These are phyloP conservation scores for Cosmia pyralina DNA, from an alignment of 2,888 invertebrate species.

Conservation along the genomic window DNA sequence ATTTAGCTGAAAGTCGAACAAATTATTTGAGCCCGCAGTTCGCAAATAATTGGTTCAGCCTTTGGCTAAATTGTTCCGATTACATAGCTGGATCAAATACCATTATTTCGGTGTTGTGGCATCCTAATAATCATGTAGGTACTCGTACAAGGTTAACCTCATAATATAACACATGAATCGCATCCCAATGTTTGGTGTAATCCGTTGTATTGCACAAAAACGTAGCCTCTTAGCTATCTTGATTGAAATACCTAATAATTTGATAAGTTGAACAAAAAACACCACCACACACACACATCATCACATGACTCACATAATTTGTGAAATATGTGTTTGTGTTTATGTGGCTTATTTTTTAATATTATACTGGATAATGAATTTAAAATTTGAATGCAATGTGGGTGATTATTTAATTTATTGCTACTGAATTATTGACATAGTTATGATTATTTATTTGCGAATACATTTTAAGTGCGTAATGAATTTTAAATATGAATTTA, in stretches of 20 bases:
- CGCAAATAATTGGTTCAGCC: background rate
- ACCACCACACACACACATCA: too few species aligned
- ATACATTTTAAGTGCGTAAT: too few species aligned
- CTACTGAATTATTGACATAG: too few species aligned
- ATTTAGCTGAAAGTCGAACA: too few species aligned
- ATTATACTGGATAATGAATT: too few species aligned
- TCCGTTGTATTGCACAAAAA: background rate
- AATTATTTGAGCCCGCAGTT: background rate
- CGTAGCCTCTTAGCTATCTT: conserved; percentile 8
- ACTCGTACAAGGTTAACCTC: background rate
- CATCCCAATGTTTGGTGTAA: background rate
- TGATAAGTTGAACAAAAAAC: background rate
- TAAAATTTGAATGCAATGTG: too few species aligned
- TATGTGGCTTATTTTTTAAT: too few species aligned
- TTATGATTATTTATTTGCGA: too few species aligned
- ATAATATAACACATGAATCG: background rate
- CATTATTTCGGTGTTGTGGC: background rate
- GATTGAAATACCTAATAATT: conserved; percentile 4
- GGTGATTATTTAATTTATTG: too few species aligned
- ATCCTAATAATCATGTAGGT: background rate
- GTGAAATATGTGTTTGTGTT: too few species aligned
- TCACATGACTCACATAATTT: too few species aligned
- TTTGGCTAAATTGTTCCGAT: background rate
- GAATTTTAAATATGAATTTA: too few species aligned
- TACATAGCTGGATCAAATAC: background rate